Conservation (phyloP, 2,113 vertebrate genomes). For the Ammodramus savannarum region DNA sequence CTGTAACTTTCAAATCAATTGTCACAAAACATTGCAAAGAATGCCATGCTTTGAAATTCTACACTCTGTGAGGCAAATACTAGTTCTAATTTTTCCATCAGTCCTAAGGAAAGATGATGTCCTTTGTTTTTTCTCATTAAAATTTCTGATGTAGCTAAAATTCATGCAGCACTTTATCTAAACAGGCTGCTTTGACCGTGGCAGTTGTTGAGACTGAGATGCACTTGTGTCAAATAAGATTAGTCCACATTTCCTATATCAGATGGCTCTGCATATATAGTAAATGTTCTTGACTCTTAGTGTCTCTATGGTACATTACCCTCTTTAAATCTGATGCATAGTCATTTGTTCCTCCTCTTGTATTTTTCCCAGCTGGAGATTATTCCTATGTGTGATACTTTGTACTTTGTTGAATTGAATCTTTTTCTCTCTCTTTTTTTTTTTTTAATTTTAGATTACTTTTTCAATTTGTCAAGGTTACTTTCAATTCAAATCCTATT, state of each 20-base stretch:
- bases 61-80: background rate
- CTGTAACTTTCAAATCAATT: background rate
- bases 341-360: background rate
- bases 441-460: background rate
- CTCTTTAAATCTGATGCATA: background rate
- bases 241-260: background rate
- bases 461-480: constrained; percentile 49
- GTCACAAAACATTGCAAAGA: background rate
- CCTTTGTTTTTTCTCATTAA: background rate
- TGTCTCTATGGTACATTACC: background rate
- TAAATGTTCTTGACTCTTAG: background rate
- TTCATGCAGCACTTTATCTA: background rate
- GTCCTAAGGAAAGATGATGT: background rate
- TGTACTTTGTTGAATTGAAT: background rate
- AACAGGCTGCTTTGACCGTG: background rate
- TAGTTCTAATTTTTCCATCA: background rate
- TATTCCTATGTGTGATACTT: background rate
- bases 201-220: background rate
- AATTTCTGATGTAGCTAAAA: background rate
- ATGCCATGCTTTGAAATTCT: background rate
- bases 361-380: background rate
- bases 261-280: background rate
- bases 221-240: background rate
- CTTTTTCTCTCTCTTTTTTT: background rate
- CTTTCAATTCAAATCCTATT: constrained; percentile 47